phyloP scores from a whole-genome alignment of 2,113 vertebrate genomes.

The Sceloporus tristichus region DNA sequence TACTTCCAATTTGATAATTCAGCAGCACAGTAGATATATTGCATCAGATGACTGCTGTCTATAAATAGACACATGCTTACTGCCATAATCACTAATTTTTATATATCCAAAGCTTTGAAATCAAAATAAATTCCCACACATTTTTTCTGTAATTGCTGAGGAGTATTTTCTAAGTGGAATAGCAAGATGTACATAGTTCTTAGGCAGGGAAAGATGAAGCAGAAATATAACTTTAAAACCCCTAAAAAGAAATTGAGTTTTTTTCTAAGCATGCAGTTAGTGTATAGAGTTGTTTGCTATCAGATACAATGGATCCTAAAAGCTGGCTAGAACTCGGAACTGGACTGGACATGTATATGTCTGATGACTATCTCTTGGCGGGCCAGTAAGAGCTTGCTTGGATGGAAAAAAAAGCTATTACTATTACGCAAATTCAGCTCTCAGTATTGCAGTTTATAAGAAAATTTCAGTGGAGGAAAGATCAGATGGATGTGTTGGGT shows the following conservation, averaged over 20 bases:
- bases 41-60: background rate
- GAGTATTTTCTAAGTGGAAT: background rate
- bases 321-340: background rate
- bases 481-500: background rate
- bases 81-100: background rate
- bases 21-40: background rate
- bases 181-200: background rate
- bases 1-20: background rate
- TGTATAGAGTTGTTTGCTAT: background rate
- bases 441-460: background rate
- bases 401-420: background rate
- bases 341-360: accelerated
- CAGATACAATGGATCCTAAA: background rate
- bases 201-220: background rate
- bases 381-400: background rate
- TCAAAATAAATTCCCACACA: background rate
- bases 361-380: background rate
- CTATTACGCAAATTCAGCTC: background rate
- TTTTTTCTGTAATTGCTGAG: too few species aligned
- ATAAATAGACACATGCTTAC: background rate
- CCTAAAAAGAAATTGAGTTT: background rate
- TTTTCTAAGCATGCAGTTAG: background rate
- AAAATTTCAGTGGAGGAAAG: background rate
- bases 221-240: background rate
- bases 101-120: too few species aligned